phyloP scores from a whole-genome alignment of 1,140 invertebrate genomes.

The Orius laevigatus region DNA sequence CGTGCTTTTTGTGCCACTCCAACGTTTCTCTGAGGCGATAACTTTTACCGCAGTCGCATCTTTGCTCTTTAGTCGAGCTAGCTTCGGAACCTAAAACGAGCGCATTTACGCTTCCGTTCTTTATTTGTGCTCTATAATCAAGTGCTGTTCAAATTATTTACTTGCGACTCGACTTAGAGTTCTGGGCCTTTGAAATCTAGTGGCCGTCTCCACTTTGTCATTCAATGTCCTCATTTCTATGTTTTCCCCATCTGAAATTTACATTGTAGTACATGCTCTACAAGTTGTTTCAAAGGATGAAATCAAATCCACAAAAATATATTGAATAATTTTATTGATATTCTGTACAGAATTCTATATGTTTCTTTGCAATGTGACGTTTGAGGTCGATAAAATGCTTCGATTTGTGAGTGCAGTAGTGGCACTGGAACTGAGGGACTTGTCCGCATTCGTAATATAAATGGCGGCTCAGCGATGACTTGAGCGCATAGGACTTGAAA shows the following conservation, averaged over 20 bases:
- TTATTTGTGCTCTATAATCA: too few relatives aligned
- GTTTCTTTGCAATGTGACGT: conserved; percentile 22
- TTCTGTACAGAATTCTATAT: not conserved
- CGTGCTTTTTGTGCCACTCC: conserved; percentile 27
- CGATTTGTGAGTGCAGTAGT: conserved; percentile 30
- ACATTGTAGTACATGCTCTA: not conserved
- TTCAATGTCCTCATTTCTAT: not conserved
- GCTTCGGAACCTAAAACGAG: too few relatives aligned
- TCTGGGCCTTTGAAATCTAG: too few relatives aligned
- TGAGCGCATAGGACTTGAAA: conserved; percentile 28
- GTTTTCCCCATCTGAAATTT: not conserved
- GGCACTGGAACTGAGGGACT: conserved; percentile 39
- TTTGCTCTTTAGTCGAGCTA: not conserved
- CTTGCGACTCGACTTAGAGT: too few relatives aligned
- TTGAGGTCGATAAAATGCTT: conserved; percentile 10
- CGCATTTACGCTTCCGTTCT: too few relatives aligned
- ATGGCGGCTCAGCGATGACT: conserved; percentile 29
- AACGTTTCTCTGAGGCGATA: conserved; percentile 21
- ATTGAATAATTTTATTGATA: too few relatives aligned
- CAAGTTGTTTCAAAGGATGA: not conserved
- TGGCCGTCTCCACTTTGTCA: not conserved
- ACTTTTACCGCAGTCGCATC: conserved; percentile 6
- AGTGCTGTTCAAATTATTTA: too few relatives aligned
- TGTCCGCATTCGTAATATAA: conserved; percentile 26
- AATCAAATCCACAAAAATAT: too few relatives aligned